Conservation (phyloP, 2,888 invertebrate genomes). For the Halictus ligatus region DNA sequence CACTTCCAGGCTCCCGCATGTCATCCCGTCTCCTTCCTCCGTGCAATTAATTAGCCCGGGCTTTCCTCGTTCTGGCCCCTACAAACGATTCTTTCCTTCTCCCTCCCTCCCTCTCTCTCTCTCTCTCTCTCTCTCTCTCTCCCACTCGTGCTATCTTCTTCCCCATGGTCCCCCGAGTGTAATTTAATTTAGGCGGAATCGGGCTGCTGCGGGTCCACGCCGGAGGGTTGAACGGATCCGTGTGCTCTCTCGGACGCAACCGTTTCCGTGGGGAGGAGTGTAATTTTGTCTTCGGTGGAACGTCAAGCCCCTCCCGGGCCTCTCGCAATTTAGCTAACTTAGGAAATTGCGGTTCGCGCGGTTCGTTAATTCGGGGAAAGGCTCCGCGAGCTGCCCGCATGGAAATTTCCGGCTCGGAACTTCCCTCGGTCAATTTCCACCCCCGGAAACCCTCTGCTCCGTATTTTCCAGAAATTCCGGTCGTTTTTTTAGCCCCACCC, state of each 20-base stretch:
- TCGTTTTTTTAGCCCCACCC: neutral
- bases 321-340: constrained; percentile 37
- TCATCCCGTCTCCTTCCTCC: constrained; percentile 62
- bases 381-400: neutral
- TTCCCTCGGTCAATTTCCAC: neutral
- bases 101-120: constrained; percentile 1
- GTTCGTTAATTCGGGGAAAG: constrained; percentile 18
- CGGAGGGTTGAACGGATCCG: constrained; percentile 23
- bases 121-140: neutral
- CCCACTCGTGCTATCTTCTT: neutral
- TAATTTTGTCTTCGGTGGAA: constrained; percentile 43
- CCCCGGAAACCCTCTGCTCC: neutral
- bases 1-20: constrained; percentile 70
- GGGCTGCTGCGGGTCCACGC: constrained; percentile 54
- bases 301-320: constrained; percentile 6
- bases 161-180: constrained; percentile 27
- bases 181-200: constrained; percentile 67
- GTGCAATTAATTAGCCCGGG: constrained; percentile 69
- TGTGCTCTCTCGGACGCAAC: constrained; percentile 16
- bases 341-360: constrained; percentile 49
- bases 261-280: constrained; percentile 42
- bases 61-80: constrained; percentile 39
- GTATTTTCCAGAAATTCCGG: neutral
- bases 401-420: neutral
- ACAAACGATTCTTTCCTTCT: constrained; percentile 16